These are phyloP conservation scores for Mesoligia furuncula DNA, from an alignment of 2,888 invertebrate genomes.

Conservation along the genomic window DNA sequence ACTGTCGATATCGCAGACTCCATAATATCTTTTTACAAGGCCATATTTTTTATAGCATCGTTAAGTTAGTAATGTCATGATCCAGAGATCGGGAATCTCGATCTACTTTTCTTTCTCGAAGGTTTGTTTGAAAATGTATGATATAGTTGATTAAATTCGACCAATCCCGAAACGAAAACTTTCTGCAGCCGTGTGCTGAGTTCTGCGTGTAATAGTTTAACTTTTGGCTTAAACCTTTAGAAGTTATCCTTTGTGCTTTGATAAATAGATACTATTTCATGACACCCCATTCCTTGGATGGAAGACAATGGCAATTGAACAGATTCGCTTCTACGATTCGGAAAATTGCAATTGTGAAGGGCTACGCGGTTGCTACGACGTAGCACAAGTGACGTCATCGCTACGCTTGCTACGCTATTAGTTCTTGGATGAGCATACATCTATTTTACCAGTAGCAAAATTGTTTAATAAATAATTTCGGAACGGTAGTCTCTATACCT, in stretches of 20 bases:
- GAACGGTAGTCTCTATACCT: neutral
- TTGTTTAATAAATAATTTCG: neutral
- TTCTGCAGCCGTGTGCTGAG: neutral
- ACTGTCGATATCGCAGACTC: neutral
- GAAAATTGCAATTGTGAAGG: neutral
- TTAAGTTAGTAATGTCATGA: neutral
- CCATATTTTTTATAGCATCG: conserved; percentile 10
- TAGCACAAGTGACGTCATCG: conserved; percentile 15
- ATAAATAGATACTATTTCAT: neutral
- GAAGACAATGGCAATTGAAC: neutral
- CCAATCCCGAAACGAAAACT: neutral
- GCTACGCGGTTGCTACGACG: neutral
- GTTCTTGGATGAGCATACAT: neutral
- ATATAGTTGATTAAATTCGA: neutral
- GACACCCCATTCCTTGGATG: neutral
- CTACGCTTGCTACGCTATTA: conserved; percentile 6
- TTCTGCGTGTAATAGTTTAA: neutral
- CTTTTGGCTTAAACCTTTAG: neutral
- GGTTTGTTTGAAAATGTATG: neutral
- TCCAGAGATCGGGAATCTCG: neutral
- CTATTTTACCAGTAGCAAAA: neutral
- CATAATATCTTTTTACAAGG: neutral
- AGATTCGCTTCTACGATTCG: neutral
- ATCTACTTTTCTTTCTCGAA: neutral
- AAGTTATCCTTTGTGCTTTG: neutral